phyloP scores from a whole-genome alignment of 2,113 vertebrate genomes.

The Halcyon senegalensis region DNA sequence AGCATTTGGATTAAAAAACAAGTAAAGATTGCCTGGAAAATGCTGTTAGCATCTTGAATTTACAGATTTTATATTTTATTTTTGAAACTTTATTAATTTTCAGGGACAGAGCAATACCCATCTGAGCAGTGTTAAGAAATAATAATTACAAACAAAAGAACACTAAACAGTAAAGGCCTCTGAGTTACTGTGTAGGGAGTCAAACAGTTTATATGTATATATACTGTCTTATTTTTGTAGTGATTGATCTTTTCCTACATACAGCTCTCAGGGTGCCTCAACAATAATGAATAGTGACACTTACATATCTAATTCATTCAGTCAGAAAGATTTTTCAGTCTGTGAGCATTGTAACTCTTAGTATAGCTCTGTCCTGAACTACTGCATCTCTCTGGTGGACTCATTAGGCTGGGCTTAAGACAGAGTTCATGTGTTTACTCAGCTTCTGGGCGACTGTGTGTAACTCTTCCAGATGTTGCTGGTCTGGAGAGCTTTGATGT shows the following conservation, averaged over 20 bases:
- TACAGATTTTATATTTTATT: background rate
- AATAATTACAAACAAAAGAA: background rate
- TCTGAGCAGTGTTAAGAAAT: background rate
- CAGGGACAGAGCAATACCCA: rapidly evolving
- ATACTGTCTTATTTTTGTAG: background rate
- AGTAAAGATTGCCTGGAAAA: no score
- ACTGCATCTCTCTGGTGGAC: background rate
- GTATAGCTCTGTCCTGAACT: background rate
- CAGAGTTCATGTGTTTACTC: background rate
- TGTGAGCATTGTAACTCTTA: background rate
- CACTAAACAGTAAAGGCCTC: background rate
- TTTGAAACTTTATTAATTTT: background rate
- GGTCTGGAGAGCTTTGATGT: background rate
- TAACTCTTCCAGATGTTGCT: background rate
- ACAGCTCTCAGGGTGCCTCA: background rate
- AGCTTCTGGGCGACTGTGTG: background rate
- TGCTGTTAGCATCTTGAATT: no score
- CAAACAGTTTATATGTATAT: background rate
- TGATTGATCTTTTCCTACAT: background rate
- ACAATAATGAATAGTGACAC: background rate
- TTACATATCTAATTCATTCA: background rate
- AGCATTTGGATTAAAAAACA: no score
- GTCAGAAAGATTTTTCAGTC: background rate
- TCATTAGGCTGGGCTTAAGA: background rate
- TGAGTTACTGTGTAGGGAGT: background rate